These are phyloP conservation scores for Phthorimaea operculella DNA, from an alignment of 1,140 invertebrate species.

Conservation along the genomic window DNA sequence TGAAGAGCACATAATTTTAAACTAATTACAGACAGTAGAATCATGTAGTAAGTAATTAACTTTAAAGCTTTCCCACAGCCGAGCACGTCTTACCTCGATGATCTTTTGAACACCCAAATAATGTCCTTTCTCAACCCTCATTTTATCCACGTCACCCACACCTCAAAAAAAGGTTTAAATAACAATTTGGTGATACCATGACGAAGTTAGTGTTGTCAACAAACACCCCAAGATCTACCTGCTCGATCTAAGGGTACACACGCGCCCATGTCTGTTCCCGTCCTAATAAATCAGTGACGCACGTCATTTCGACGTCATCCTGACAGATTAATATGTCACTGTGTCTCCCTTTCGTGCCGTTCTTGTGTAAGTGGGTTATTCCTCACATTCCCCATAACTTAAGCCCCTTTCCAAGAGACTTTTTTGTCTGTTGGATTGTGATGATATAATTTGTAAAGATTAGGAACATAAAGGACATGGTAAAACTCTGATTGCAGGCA, in stretches of 20 bases:
- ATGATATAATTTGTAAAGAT: too few relatives aligned
- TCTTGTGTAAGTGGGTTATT: too few relatives aligned
- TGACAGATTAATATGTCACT: conserved; percentile 21
- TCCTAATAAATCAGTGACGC: conserved; percentile 46
- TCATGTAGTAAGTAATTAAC: too few relatives aligned
- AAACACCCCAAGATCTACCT: conserved; percentile 44
- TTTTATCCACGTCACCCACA: neutral
- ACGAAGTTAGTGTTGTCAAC: conserved; percentile 46
- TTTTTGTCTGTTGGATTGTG: conserved; percentile 4
- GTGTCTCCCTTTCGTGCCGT: neutral
- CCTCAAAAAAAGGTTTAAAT: neutral
- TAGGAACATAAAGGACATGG: too few relatives aligned
- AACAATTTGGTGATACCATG: conserved; percentile 11
- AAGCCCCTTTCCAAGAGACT: conserved; percentile 7
- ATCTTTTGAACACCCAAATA: too few relatives aligned
- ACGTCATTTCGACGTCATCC: conserved; percentile 13
- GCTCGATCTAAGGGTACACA: conserved; percentile 14
- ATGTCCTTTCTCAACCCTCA: too few relatives aligned
- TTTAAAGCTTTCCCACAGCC: too few relatives aligned
- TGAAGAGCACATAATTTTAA: too few relatives aligned
- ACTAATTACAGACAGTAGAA: too few relatives aligned
- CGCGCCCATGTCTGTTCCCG: conserved; percentile 34
- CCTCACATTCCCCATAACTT: too few relatives aligned
- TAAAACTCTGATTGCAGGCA: too few relatives aligned
- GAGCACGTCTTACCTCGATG: too few relatives aligned